phyloP scores from a whole-genome alignment of 1,140 invertebrate genomes.

The Conus ventricosus region DNA sequence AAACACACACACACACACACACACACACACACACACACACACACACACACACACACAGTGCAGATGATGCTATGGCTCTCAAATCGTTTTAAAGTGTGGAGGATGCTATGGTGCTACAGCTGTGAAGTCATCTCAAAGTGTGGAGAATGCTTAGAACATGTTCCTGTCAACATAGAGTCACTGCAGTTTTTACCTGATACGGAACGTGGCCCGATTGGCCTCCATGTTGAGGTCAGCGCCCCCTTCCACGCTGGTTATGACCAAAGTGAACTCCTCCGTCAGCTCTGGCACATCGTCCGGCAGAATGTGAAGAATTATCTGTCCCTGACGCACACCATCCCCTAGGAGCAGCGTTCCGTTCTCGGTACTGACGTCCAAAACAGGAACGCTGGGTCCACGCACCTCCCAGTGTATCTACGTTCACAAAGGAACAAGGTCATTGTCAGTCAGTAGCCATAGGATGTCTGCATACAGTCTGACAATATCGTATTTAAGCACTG shows the following conservation, averaged over 20 bases:
- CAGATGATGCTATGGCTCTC: too few relatives aligned
- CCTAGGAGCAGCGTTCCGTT: constrained; percentile 60
- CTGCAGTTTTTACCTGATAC: constrained; percentile 57
- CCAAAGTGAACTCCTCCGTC: constrained; percentile 62
- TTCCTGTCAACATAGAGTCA: too few relatives aligned
- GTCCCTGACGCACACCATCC: constrained; percentile 51
- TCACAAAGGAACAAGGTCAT: background rate
- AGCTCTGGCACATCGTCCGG: constrained; percentile 69
- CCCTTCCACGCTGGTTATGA: constrained; percentile 59
- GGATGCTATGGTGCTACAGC: too few relatives aligned
- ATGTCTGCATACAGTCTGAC: too few relatives aligned
- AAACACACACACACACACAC: too few relatives aligned
- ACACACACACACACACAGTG: too few relatives aligned
- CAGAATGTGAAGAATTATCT: constrained; percentile 62
- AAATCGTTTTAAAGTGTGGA: too few relatives aligned
- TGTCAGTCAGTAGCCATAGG: too few relatives aligned
- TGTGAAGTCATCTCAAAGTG: too few relatives aligned
- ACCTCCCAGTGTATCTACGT: constrained; percentile 68
- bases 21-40: too few relatives aligned
- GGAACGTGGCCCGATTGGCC: constrained; percentile 59
- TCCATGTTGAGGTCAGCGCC: constrained; percentile 66
- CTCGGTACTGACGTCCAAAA: constrained; percentile 51
- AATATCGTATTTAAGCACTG: too few relatives aligned
- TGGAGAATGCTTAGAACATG: too few relatives aligned
- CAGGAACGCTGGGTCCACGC: constrained; percentile 42